Base-by-base conservation (phyloP, 2,888 invertebrate species). In the Drosophila nr. perissopoda region DNA sequence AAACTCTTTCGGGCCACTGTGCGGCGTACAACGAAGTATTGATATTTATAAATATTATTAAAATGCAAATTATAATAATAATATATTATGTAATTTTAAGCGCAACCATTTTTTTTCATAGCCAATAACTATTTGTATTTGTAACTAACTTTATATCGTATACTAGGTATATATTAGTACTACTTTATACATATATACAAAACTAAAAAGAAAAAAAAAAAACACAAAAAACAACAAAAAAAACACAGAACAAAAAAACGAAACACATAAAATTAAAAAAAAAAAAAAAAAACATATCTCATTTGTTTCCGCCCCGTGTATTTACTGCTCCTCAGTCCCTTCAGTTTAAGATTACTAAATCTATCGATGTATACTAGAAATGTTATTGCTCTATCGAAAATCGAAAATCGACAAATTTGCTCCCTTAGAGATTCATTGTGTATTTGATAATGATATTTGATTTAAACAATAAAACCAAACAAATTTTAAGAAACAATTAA, bases 1-100 rank as follows among this genome's bases (percentile, higher is more conserved):
- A 49, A 34, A 21, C 65, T 48, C 52, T 29, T 40, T 29, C 33
- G 51, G 48, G 54, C 48, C 64, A 48, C 75, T 75, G 71, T 70
- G 70, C 79, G 74, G 72, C 77, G 61, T 78, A 78, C 86, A 85
- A 83, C 86, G 82, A 83, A 84, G 85, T 88, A 85, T 85, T 85
- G 79, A 77, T 74, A 81, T 81, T 52, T 52, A 70, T 48, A 66
- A 54, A 67, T 46, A 63, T 36, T 57, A 64, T 59, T 57, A 69
- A 56, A 56, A 53, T 63, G 67, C 21, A 59, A 46, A 51, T n/a
- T 40, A 63, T 34, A 57, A 18, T 63, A 51, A 54, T 61, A 61
- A 71, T 75, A 75, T 83, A 83, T 84, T 84, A 82, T 79, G 69
- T 84, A 84, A 72, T 86, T 80, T 54, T 84, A 84, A 83, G 83